phyloP scores from a whole-genome alignment of 2,888 invertebrate genomes.

The Nyleta sp. region DNA sequence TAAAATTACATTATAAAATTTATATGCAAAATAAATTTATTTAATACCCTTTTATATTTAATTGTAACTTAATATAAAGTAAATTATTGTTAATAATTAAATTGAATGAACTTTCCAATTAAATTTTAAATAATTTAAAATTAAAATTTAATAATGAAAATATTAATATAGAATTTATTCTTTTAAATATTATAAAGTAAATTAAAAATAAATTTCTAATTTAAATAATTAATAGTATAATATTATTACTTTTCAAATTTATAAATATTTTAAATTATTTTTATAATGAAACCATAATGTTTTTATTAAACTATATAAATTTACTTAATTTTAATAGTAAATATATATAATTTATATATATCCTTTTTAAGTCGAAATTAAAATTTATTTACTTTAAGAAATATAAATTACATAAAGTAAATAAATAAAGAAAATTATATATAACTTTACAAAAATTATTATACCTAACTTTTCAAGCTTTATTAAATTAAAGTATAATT shows the following conservation, averaged over 20 bases:
- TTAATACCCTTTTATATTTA: slow-evolving; percentile 82
- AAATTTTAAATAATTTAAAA: slow-evolving; percentile 37
- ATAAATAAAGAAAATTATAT: slow-evolving; percentile 72
- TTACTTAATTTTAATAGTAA: slow-evolving; percentile 29
- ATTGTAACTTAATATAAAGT: slow-evolving; percentile 86
- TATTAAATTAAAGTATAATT: slow-evolving; percentile 12
- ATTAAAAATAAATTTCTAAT: slow-evolving; percentile 20
- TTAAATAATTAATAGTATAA: slow-evolving; percentile 17
- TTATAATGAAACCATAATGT: slow-evolving; percentile 61
- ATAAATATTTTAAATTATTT: slow-evolving; percentile 35
- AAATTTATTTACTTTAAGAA: slow-evolving; percentile 54
- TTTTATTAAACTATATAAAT: not conserved
- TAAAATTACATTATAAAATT: slow-evolving; percentile 22
- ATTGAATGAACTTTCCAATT: slow-evolving; percentile 85
- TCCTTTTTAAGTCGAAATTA: slow-evolving; percentile 70
- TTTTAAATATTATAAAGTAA: slow-evolving; percentile 10
- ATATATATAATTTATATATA: not conserved
- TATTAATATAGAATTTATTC: slow-evolving; percentile 14
- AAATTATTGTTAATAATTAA: slow-evolving; percentile 87
- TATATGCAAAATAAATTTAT: slow-evolving; percentile 76
- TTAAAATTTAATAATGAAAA: slow-evolving; percentile 16
- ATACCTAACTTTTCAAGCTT: slow-evolving; percentile 69
- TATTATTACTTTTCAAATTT: slow-evolving; percentile 76
- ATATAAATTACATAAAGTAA: slow-evolving; percentile 70
- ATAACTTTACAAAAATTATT: slow-evolving; percentile 21